phyloP scores from a whole-genome alignment of 1,140 invertebrate species.

The Papilio glaucus region DNA sequence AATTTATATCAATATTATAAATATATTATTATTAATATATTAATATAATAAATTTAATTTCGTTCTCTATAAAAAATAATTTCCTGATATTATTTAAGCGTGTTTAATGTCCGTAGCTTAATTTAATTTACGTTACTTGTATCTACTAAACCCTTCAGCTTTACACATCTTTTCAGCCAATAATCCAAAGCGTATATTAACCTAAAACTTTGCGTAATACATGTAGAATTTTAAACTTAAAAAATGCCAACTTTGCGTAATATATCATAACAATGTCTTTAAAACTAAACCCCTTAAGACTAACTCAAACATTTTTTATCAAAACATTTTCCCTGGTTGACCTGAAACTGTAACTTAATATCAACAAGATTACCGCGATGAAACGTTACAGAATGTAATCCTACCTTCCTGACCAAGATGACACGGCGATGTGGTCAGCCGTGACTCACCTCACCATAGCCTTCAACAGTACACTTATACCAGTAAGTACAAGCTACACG shows the following conservation, averaged over 20 bases:
- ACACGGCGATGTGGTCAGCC: conserved; percentile 59
- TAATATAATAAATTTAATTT: too few relatives aligned
- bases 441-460: conserved; percentile 58
- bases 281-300: conserved; percentile 6
- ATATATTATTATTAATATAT: too few relatives aligned
- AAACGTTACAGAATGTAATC: conserved; percentile 51
- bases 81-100: background rate
- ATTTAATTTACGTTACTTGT: too few relatives aligned
- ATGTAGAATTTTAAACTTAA: background rate
- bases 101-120: background rate
- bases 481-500: background rate
- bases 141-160: background rate
- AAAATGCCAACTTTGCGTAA: background rate
- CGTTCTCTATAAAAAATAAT: too few relatives aligned
- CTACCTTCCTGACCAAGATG: conserved; percentile 61
- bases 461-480: conserved; percentile 27
- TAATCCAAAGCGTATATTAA: background rate
- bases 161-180: background rate
- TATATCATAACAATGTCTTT: background rate
- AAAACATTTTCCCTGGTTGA: conserved; percentile 24
- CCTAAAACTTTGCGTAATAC: background rate
- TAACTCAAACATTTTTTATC: conserved; percentile 25
- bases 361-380: conserved; percentile 30
- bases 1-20: too few relatives aligned
- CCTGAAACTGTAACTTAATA: conserved; percentile 34